A percentile compares a stretch with the other conserved stretches of the same genome.
Conservation (phyloP, 2,113 vertebrate genomes). For the Elgaria multicarinata region DNA sequence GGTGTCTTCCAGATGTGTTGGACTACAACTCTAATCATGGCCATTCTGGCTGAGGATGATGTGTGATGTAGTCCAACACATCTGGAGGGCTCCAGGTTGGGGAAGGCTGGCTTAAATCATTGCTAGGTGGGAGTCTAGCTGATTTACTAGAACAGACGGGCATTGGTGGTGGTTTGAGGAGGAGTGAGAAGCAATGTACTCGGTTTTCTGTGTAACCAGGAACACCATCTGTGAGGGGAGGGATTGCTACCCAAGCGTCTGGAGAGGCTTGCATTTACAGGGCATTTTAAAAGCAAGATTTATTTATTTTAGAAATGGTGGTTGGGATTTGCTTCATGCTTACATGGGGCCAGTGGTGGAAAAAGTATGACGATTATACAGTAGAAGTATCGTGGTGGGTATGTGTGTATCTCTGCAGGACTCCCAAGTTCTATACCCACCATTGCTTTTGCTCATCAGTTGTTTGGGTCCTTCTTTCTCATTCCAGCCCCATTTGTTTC, state of each 20-base stretch:
- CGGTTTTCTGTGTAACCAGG: slow-evolving; percentile 54
- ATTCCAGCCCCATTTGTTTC: no score
- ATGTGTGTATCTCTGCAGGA: neutral
- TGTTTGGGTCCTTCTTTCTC: neutral
- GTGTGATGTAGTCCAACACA: no score
- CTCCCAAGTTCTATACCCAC: neutral
- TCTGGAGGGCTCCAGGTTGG: no score
- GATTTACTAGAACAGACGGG: slow-evolving; percentile 67
- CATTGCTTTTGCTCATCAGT: neutral
- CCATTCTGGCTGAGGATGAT: no score
- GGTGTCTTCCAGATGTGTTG: no score
- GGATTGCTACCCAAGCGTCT: slow-evolving; percentile 31
- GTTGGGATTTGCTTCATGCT: neutral
- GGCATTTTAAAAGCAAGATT: slow-evolving; percentile 27
- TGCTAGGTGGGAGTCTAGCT: slow-evolving; percentile 56
- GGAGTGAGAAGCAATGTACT: slow-evolving; percentile 27
- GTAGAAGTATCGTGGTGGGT: neutral
- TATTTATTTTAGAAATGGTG: slow-evolving; percentile 25
- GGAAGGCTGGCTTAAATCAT: slow-evolving; percentile 49
- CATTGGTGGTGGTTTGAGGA: slow-evolving; percentile 52
- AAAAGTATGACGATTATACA: neutral
- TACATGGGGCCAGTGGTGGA: neutral
- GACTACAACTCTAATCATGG: no score
- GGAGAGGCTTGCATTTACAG: neutral
- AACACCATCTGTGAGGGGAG: slow-evolving; percentile 43